phyloP scores from a whole-genome alignment of 2,113 vertebrate genomes.

The Hyperopisus bebe region DNA sequence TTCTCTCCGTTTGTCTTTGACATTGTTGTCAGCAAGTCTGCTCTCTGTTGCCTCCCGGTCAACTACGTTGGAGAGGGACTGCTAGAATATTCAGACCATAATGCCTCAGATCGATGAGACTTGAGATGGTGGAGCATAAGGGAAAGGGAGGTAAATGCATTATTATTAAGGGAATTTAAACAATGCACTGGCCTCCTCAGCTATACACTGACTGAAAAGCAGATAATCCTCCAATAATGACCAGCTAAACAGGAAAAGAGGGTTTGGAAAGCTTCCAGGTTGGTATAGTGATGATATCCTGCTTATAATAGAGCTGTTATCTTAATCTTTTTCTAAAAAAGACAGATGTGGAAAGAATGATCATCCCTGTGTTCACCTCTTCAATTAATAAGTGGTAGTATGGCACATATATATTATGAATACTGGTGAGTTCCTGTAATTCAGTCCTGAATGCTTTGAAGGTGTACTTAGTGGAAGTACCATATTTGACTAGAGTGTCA shows the following conservation, averaged over 20 bases:
- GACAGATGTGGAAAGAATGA: not conserved
- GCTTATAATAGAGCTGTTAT: not conserved
- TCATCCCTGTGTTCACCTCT: not conserved
- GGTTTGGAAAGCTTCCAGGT: not conserved
- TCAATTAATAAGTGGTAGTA: not conserved
- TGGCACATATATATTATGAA: not conserved
- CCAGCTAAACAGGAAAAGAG: not conserved
- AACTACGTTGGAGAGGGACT: conserved; percentile 73
- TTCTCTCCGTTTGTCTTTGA: conserved; percentile 72
- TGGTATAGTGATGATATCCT: not conserved
- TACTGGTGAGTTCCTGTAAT: not conserved
- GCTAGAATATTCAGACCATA: conserved; percentile 68
- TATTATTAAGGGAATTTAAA: not conserved
- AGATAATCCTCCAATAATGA: not conserved
- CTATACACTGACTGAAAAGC: not conserved
- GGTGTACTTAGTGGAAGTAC: not conserved
- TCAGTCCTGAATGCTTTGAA: not conserved
- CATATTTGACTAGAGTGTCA: not conserved
- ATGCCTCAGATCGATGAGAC: conserved; percentile 44
- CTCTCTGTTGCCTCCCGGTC: conserved; percentile 68
- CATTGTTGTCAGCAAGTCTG: conserved; percentile 53
- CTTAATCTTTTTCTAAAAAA: not conserved
- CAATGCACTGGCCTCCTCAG: not conserved
- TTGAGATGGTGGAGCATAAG: not conserved
- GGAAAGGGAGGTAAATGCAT: not conserved